Percentiles rank a stretch among this genome's conserved stretches.
phyloP scores from a whole-genome alignment of 2,113 vertebrate species.

The Delphinapterus leucas region DNA sequence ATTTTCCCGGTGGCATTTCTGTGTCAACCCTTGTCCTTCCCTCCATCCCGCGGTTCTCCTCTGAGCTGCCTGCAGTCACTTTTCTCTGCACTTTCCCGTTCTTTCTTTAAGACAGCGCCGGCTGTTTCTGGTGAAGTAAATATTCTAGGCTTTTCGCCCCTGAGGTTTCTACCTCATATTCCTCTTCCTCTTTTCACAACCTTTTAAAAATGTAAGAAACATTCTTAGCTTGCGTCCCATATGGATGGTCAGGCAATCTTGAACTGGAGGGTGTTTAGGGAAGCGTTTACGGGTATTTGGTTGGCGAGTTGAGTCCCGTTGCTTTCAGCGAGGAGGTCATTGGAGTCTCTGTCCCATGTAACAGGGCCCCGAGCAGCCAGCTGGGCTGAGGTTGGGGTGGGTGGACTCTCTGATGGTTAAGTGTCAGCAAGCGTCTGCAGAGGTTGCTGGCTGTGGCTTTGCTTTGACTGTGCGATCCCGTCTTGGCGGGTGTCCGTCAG shows the following conservation, averaged over 20 bases:
- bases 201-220: background rate
- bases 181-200: background rate
- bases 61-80: background rate
- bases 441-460: background rate
- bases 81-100: background rate
- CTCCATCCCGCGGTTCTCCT: background rate
- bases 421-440: background rate
- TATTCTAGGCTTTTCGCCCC: background rate
- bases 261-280: background rate
- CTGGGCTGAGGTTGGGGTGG: too few relatives aligned
- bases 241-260: background rate
- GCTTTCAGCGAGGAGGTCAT: background rate
- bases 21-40: background rate
- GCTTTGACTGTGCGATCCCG: background rate
- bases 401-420: background rate
- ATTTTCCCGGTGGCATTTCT: slow-evolving; percentile 38
- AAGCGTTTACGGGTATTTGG: background rate
- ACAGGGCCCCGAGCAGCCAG: background rate
- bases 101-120: background rate
- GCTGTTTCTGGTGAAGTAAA: background rate
- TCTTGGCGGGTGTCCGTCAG: background rate
- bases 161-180: background rate
- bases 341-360: background rate
- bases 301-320: background rate
- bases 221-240: background rate